A percentile compares a stretch with the other conserved stretches of the same genome.
These are phyloP conservation scores for Nomada fabriciana DNA, from an alignment of 2,888 invertebrate species.

Conservation along the genomic window DNA sequence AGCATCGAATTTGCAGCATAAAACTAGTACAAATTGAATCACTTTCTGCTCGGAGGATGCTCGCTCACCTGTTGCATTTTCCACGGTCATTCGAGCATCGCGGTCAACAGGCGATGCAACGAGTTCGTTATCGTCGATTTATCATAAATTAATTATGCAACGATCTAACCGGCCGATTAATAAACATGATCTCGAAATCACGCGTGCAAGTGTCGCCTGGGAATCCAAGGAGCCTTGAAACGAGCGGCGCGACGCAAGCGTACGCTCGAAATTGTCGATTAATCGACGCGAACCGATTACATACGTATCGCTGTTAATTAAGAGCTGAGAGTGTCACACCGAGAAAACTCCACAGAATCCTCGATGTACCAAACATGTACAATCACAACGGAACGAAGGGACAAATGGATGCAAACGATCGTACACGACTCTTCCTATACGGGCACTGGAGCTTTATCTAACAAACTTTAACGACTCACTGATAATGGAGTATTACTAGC, in stretches of 20 bases:
- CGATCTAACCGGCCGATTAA: constrained; percentile 68
- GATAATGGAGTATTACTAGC: constrained; percentile 39
- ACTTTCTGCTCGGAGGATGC: constrained; percentile 51
- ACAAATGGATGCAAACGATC: constrained; percentile 9
- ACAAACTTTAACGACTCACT: neutral
- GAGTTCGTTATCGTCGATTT: constrained; percentile 62
- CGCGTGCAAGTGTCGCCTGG: neutral
- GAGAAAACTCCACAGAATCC: too few species aligned
- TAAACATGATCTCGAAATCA: constrained; percentile 57
- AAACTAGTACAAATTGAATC: neutral
- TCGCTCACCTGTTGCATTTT: constrained; percentile 68
- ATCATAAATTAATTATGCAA: constrained; percentile 81
- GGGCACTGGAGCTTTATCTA: constrained; percentile 7
- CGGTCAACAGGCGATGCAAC: constrained; percentile 66
- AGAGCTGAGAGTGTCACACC: too few species aligned
- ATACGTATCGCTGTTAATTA: neutral
- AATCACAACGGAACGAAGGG: neutral
- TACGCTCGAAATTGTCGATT: neutral
- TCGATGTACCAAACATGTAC: neutral
- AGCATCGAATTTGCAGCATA: neutral
- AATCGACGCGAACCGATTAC: neutral
- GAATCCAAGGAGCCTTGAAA: constrained; percentile 35
- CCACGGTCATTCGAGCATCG: constrained; percentile 35
- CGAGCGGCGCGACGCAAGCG: constrained; percentile 13
- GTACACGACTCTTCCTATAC: too few species aligned